Evolutionary conservation across 2,888 invertebrate species (phyloP), one percentile per base, ranked within the genome.

Genomic region (Napeogenes sylphis): DNA sequence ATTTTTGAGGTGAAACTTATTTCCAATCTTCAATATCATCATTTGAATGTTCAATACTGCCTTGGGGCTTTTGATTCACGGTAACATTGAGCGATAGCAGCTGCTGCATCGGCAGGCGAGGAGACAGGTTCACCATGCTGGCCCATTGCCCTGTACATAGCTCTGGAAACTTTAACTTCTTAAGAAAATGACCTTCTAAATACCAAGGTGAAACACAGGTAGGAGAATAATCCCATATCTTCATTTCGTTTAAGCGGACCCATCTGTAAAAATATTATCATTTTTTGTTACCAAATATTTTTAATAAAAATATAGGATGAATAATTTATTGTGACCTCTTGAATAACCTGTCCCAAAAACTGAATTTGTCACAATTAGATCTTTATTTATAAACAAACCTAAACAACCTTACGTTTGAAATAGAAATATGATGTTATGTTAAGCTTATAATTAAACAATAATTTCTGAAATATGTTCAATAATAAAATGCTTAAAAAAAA

Each of bases 111-210:
- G 94, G 93, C 13, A 95, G 79, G 54, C 95, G 85, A 0, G 94
- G 94, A 0, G 93, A 91, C 3, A 94, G 83, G 71, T 94, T 93
- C 45, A 93, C 92, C 94, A 95, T 94, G 70, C 95, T 95, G 32
- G 95, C 94, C 95, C 95, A 95, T 71, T 95, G 95, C 0, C 95
- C 95, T 4, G 94, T 92, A 75, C 95, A 95, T 0, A 95, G 91
- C 68, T 94, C 94, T 35, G 94, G 93, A 71, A 95, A 95, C 63
- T 93, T 93, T 73, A 95, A 90, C 63, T 93, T 93, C 70, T 93
- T 92, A 47, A 95, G 82, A 46, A 93, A 91, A 70, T 92, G 92
- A 0, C 95, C 95, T 55, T 94, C 94, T 6, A 95, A 83, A 70
- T 92, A 92, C 72, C 94, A 94, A 0, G 95, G 95, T 0, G 94